Evolutionary conservation across 2,113 vertebrate genomes (phyloP).

Genomic region (Nesogale talazaci): DNA sequence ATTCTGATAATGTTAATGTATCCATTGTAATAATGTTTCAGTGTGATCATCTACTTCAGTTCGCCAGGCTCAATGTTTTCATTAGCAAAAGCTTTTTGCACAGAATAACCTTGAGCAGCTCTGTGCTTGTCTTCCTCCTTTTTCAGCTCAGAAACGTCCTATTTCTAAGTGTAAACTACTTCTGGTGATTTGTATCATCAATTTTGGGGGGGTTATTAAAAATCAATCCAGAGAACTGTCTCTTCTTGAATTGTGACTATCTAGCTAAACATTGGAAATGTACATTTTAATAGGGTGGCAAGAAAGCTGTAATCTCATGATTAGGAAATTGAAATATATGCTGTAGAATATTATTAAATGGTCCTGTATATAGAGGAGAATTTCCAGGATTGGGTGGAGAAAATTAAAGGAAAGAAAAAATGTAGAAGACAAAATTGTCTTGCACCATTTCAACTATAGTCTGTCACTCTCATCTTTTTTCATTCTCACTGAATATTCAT

Average conservation of each 20-base stretch:
- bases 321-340: not conserved
- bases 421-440: not conserved
- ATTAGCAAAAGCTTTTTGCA: not conserved
- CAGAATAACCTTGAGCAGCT: not conserved
- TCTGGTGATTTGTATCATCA: not conserved
- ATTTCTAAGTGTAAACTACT: not conserved
- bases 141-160: not conserved
- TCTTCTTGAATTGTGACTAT: not conserved
- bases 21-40: not conserved
- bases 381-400: not conserved
- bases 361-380: not conserved
- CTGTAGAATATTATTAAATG: not conserved
- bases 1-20: not conserved
- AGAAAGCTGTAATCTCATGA: not conserved
- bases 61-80: not conserved
- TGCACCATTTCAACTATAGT: not conserved
- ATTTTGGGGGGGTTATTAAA: too few species aligned
- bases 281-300: not conserved
- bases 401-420: not conserved
- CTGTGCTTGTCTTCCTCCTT: not conserved
- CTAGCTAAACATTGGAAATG: not conserved
- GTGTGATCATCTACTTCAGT: not conserved
- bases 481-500: not conserved
- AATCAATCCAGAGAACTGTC: too few species aligned
- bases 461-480: not conserved